phyloP scores from a whole-genome alignment of 2,113 vertebrate species.

The Eonycteris spelaea region DNA sequence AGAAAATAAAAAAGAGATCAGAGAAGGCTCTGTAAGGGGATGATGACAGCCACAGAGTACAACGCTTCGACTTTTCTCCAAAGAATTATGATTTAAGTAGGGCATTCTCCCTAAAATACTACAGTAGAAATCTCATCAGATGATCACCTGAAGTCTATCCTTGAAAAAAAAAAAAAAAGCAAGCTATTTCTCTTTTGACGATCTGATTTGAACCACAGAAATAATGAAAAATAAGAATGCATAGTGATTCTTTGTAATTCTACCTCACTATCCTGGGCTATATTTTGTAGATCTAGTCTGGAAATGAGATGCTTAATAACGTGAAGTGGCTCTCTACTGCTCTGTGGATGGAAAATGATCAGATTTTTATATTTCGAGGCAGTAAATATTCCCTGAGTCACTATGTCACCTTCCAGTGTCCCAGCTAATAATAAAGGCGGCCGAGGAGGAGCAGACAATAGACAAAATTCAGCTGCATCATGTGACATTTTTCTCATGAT shows the following conservation, averaged over 20 bases:
- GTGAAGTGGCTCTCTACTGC: not conserved
- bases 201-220: conserved; percentile 14
- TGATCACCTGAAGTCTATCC: not conserved
- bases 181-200: not conserved
- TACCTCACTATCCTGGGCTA: not conserved
- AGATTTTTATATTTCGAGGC: not conserved
- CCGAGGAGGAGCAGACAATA: conserved; percentile 44
- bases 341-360: not conserved
- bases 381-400: not conserved
- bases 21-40: conserved; percentile 25
- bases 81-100: conserved; percentile 29
- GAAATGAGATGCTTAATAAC: not conserved
- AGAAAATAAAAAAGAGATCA: conserved; percentile 43
- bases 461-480: conserved; percentile 24
- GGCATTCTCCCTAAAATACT: not conserved
- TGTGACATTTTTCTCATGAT: not conserved
- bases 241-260: not conserved
- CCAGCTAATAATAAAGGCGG: conserved; percentile 20
- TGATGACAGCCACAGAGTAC: conserved; percentile 56
- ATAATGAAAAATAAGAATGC: conserved; percentile 23
- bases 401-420: not conserved
- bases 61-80: not conserved
- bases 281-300: not conserved
- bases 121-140: conserved; percentile 39
- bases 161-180: not conserved